A percentile compares a stretch with the other conserved stretches of the same genome.
These are phyloP conservation scores for Lanius collurio DNA, from an alignment of 2,113 vertebrate species.

Conservation along the genomic window DNA sequence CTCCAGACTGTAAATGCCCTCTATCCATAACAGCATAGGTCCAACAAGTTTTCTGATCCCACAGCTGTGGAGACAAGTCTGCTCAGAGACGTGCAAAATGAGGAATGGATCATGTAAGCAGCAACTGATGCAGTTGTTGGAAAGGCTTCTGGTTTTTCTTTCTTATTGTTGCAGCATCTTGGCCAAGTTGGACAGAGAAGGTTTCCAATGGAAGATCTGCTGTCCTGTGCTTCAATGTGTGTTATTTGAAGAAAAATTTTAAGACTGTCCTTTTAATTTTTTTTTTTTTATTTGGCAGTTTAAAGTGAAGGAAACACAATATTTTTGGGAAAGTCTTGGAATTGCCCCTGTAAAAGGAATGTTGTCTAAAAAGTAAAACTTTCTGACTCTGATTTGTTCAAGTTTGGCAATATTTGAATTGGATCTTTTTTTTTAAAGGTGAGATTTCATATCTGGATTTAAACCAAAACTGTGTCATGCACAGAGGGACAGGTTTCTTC, in stretches of 20 bases:
- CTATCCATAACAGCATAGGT: not conserved
- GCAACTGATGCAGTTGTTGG: not conserved
- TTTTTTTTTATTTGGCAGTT: not conserved
- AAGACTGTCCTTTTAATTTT: fast-evolving
- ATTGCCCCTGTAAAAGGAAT: not conserved
- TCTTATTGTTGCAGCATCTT: not conserved
- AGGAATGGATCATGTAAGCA: not conserved
- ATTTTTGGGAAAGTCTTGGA: not conserved
- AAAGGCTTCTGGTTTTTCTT: not conserved
- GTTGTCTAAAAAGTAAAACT: not conserved
- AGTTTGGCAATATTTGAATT: not conserved
- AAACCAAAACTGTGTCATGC: not conserved
- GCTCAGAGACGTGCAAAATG: not conserved
- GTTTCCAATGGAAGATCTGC: not conserved
- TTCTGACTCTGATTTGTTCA: not conserved
- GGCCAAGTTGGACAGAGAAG: not conserved
- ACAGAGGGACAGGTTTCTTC: not conserved
- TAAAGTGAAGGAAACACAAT: not conserved
- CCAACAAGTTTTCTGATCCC: not conserved
- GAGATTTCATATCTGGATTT: not conserved
- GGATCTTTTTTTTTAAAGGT: not conserved
- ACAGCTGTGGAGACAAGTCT: not conserved
- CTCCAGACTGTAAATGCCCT: not conserved
- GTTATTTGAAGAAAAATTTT: not conserved
- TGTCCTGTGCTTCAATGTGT: not conserved